phyloP scores from a whole-genome alignment of 2,888 invertebrate species.

The Camponotus fellah region DNA sequence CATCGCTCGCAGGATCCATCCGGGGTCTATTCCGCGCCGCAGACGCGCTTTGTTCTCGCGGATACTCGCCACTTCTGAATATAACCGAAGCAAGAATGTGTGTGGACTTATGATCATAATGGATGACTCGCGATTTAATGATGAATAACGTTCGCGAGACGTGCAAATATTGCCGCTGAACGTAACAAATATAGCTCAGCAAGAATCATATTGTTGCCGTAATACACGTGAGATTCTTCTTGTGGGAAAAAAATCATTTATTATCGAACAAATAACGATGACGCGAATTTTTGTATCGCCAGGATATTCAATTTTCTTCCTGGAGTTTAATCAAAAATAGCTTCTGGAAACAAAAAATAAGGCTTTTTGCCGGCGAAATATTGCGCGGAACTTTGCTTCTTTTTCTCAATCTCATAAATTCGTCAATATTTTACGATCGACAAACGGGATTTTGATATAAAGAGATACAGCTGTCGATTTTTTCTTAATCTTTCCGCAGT shows the following conservation, averaged over 20 bases:
- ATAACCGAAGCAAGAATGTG: slow-evolving; percentile 34
- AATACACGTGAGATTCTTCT: background rate
- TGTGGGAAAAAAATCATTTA: background rate
- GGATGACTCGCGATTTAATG: slow-evolving; percentile 35
- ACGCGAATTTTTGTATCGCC: background rate
- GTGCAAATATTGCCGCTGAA: background rate
- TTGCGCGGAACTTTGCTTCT: background rate
- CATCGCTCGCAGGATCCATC: slow-evolving; percentile 53
- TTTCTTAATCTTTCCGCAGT: slow-evolving; percentile 66
- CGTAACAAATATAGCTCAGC: background rate
- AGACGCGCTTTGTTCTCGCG: slow-evolving; percentile 35
- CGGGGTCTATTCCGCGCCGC: slow-evolving; percentile 44
- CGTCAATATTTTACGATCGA: slow-evolving; percentile 38
- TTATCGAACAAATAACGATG: background rate
- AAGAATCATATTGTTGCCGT: background rate
- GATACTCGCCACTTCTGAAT: slow-evolving; percentile 32
- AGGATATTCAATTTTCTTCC: background rate
- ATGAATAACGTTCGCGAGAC: slow-evolving; percentile 32
- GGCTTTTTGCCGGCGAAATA: background rate
- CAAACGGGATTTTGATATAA: slow-evolving; percentile 51
- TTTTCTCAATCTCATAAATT: background rate
- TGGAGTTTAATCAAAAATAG: background rate
- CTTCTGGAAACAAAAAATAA: background rate
- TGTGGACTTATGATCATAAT: slow-evolving; percentile 41
- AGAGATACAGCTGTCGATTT: slow-evolving; percentile 50